Percentiles rank a stretch among this genome's conserved stretches.
Evolutionary conservation across 1,140 invertebrate genomes (phyloP).

Genomic region (Metopolophium dirhodum): DNA sequence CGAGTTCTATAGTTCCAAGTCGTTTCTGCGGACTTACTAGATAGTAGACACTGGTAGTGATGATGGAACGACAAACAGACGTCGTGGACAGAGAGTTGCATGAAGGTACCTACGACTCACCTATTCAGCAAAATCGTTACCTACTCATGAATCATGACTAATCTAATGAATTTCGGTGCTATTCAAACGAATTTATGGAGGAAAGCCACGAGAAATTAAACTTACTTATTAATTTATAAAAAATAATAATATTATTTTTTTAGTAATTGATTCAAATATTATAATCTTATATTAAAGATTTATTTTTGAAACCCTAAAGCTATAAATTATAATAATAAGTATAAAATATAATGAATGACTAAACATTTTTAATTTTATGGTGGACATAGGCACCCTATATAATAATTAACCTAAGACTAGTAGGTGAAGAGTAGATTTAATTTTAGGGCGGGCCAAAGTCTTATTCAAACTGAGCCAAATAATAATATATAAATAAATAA

Average conservation of each 20-base stretch:
- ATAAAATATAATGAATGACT: too few relatives aligned
- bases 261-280: too few relatives aligned
- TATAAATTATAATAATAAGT: too few relatives aligned
- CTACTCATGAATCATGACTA: too few relatives aligned
- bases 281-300: too few relatives aligned
- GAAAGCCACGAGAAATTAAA: not conserved
- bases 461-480: too few relatives aligned
- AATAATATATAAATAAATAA: too few relatives aligned
- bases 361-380: too few relatives aligned
- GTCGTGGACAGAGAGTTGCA: not conserved
- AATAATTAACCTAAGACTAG: too few relatives aligned
- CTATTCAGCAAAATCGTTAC: not conserved
- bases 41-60: not conserved
- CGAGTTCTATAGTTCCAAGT: not conserved
- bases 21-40: not conserved
- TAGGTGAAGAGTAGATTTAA: too few relatives aligned
- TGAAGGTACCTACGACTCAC: not conserved
- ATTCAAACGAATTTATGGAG: not conserved
- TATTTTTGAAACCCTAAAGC: not conserved
- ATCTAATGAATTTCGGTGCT: not conserved
- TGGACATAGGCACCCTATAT: too few relatives aligned
- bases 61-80: not conserved
- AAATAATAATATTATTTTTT: not conserved
- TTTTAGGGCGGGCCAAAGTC: too few relatives aligned
- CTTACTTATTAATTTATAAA: not conserved